Evolutionary conservation across 2,888 invertebrate genomes (phyloP), one percentile per base, ranked within the genome.

Genomic region (Drosophila cracens): DNA sequence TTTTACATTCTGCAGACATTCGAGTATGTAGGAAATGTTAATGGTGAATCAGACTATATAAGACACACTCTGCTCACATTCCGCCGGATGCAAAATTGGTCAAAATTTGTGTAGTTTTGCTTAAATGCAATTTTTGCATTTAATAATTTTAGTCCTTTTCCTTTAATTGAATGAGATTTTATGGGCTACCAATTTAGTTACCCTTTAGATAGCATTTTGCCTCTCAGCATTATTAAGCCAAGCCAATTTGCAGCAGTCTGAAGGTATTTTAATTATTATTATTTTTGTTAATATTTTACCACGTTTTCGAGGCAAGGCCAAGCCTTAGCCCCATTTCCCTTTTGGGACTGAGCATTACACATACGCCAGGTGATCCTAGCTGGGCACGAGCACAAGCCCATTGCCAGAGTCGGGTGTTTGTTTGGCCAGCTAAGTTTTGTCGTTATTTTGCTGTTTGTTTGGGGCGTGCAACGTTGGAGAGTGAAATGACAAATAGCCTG

Each of bases 401-500:
- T 25, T 48, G 46, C 48, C 54, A 29, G 46, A 46, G 33, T 53
- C 16, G 33, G 49, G 36, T 58, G 48, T 33, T 67, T 67, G 54
- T 40, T 59, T 54, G 56, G 61, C 38, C 56, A 69, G 58, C 25
- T 31, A 34, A 48, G 36, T 13, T 2, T 46, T 62, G 40, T 60
- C 63, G 60, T 57, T 65, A 58, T 53, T 58, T 60, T 57, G 38
- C 27, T 66, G 65, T 77, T 77, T 74, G 62, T 78, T 66, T 63
- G 53, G 71, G 67, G 71, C 64, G 72, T 70, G 58, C 62, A 27
- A 71, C 49, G 63, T 33, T 70, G 70, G 36, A 82, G 85, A 87
- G 80, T 85, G 79, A 74, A 81, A 82, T 88, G 86, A 88, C 86
- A 86, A 86, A 86, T 88, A 88, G 88, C 86, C 78, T 81, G 83